Base-by-base conservation (phyloP, 2,888 invertebrate species). In the Cephonodes hylas region DNA sequence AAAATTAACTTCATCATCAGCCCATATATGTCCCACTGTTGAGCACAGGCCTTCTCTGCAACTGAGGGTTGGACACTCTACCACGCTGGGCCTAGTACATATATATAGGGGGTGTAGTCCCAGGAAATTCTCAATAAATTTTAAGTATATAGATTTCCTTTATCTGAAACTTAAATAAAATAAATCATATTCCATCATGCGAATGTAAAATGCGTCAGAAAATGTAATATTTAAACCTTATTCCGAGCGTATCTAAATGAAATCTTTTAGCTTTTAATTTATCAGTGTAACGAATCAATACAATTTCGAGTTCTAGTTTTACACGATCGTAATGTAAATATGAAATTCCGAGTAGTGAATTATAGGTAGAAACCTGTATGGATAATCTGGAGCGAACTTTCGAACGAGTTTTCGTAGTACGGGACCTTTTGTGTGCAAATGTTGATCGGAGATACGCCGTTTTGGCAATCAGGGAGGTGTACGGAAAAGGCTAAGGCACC, bases 171-270 rank as follows among this genome's bases (percentile, higher is more conserved):
- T n/a, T n/a, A n/a, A n/a, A n/a, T n/a, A n/a, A n/a, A n/a, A n/a
- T n/a, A n/a, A n/a, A n/a, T n/a, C n/a, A n/a, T n/a, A n/a, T n/a
- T n/a, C n/a, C n/a, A n/a, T n/a, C n/a, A n/a, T n/a, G n/a, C n/a
- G n/a, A n/a, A n/a, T n/a, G 13, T 20, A 6, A 45, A 1, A 15
- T 0, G 18, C 20, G 18, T 6, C 3, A 8, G 3, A 5, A 44
- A 44, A 44, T n/a, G 7, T 20, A 7, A 42, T 1, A 15, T 3
- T 42, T n/a, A n/a, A 42, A 15, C 13, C 42, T 3, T 15, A 42
- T 46, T 59, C 56, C 56, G 18, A 15, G 45, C 63, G 62, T 63
- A 48, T 53, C 62, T 38, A 64, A 23, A 62, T 62, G 62, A 27
- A 48, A 25, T 18, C 31, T 53, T 53, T 63, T 42, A 44, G 22